These are phyloP conservation scores for Oryzias curvinotus DNA, from an alignment of 2,113 vertebrate species.

Conservation along the genomic window DNA sequence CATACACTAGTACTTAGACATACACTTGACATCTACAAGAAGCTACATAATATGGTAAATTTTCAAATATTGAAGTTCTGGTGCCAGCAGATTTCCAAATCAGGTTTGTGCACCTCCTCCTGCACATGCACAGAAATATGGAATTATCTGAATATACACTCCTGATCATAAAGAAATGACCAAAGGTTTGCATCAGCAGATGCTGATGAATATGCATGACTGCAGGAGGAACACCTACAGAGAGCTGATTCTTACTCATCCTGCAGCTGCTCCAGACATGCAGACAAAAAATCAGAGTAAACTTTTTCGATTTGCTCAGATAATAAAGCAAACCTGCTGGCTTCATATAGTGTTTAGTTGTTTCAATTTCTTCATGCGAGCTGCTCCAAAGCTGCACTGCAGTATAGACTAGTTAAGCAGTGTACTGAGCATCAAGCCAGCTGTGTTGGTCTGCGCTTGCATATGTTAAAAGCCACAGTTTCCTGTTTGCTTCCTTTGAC, in stretches of 20 bases:
- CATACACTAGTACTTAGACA: neutral
- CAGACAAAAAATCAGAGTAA: conserved; percentile 14
- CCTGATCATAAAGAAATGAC: conserved; percentile 15
- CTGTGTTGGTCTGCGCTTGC: conserved; percentile 29
- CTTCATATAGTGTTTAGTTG: neutral
- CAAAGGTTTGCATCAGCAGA: conserved; percentile 46
- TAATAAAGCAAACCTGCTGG: neutral
- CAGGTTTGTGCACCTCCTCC: conserved; percentile 33
- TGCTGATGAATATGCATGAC: conserved; percentile 52
- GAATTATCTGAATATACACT: conserved; percentile 14
- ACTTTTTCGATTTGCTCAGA: conserved; percentile 7
- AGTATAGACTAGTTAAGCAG: conserved; percentile 23
- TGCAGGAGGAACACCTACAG: conserved; percentile 18
- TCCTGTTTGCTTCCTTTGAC: conserved; percentile 17
- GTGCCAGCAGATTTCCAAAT: conserved; percentile 45
- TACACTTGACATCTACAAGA: too few relatives aligned
- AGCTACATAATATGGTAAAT: conserved; percentile 40
- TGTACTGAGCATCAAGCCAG: conserved; percentile 31
- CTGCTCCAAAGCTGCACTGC: conserved; percentile 25
- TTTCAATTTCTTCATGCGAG: conserved; percentile 11
- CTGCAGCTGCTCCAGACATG: conserved; percentile 28
- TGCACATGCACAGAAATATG: conserved; percentile 17
- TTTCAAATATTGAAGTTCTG: conserved; percentile 65
- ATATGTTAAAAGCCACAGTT: conserved; percentile 45
- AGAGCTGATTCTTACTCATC: neutral